Evolutionary conservation across 2,888 invertebrate genomes (phyloP).

Genomic region (Empis livida): DNA sequence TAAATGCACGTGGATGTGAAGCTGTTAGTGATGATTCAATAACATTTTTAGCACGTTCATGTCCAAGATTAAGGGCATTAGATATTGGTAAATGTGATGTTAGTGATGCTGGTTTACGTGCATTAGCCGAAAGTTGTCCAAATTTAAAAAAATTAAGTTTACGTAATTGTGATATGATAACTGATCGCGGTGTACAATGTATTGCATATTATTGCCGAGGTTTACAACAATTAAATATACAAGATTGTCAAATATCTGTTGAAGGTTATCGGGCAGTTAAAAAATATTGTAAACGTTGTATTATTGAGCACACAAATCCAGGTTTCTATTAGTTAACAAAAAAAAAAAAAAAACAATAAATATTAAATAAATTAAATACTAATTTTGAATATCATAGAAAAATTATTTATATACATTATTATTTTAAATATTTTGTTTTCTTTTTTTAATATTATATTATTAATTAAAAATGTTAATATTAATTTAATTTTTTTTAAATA

Average conservation of each 20-base stretch:
- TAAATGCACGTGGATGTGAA: slow-evolving; percentile 86
- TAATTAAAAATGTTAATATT: too few relatives aligned
- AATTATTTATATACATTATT: not conserved
- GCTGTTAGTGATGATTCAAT: slow-evolving; percentile 89
- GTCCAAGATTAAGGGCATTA: slow-evolving; percentile 71
- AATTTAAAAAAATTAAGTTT: slow-evolving; percentile 82
- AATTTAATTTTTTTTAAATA: too few relatives aligned
- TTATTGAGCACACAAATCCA: slow-evolving; percentile 91
- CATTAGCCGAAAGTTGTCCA: slow-evolving; percentile 78
- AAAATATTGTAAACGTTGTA: slow-evolving; percentile 81
- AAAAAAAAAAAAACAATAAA: not conserved
- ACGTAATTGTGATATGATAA: slow-evolving; percentile 81
- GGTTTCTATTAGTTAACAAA: slow-evolving; percentile 58
- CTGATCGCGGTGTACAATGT: slow-evolving; percentile 76
- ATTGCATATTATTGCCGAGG: slow-evolving; percentile 84
- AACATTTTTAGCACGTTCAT: slow-evolving; percentile 71
- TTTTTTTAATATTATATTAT: too few relatives aligned
- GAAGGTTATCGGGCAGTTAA: slow-evolving; percentile 85
- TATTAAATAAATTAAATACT: not conserved
- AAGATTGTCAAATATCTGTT: slow-evolving; percentile 81
- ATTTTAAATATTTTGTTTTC: too few relatives aligned
- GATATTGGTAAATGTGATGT: slow-evolving; percentile 92
- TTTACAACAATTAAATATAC: slow-evolving; percentile 81
- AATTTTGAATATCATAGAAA: not conserved
- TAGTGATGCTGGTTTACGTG: slow-evolving; percentile 75